These are phyloP conservation scores for Alectoris magna DNA, from an alignment of 2,797 vertebrate genomes.

Conservation along the genomic window DNA sequence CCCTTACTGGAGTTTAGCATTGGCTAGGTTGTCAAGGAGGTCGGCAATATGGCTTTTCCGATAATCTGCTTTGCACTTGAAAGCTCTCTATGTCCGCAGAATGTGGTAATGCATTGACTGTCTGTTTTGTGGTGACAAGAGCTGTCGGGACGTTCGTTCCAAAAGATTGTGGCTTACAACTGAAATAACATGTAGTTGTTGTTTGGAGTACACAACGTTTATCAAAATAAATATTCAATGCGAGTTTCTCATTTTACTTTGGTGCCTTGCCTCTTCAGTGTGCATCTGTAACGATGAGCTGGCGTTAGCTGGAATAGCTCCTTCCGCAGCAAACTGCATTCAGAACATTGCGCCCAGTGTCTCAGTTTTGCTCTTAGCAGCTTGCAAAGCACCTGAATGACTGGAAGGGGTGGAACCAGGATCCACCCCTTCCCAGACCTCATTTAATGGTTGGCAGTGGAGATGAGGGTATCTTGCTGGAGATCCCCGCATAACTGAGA, in stretches of 20 bases:
- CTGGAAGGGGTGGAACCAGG: no score
- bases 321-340: no score
- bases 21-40: slow-evolving; percentile 77
- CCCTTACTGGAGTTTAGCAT: slow-evolving; percentile 69
- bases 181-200: slow-evolving; percentile 54
- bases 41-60: slow-evolving; percentile 49
- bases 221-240: slow-evolving; percentile 73
- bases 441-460: no score
- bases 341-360: not conserved
- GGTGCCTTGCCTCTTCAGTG: not conserved
- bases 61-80: slow-evolving; percentile 76
- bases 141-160: slow-evolving; percentile 39
- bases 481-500: no score
- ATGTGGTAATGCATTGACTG: slow-evolving; percentile 33
- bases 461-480: no score
- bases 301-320: not conserved
- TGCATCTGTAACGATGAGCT: not conserved
- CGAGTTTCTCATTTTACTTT: slow-evolving; percentile 37
- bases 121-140: slow-evolving; percentile 50
- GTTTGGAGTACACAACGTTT: slow-evolving; percentile 56
- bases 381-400: no score
- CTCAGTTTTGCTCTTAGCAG: no score
- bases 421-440: no score
- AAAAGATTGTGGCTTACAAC: slow-evolving; percentile 60
- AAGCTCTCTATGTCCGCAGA: slow-evolving; percentile 61